Percentiles rank a stretch among this genome's conserved stretches.
Conservation (phyloP, 2,797 vertebrate species). For the Mastacembelus armatus region DNA sequence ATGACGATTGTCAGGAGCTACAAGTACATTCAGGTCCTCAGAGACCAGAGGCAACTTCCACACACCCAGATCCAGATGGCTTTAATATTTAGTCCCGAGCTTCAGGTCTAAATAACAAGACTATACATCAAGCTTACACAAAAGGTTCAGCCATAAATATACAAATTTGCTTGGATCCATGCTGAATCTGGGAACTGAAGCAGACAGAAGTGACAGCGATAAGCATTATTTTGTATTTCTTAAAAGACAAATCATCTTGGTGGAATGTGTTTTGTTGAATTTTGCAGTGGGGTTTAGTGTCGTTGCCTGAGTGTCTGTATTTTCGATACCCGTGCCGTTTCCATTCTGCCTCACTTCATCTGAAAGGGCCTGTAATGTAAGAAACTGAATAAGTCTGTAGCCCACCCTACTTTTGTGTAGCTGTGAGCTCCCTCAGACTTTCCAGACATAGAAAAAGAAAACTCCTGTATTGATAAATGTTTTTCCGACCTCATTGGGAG, state of each 20-base stretch:
- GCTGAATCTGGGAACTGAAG: conserved; percentile 1
- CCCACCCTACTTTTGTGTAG: conserved; percentile 50
- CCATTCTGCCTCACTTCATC: conserved; percentile 75
- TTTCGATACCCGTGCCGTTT: conserved; percentile 66
- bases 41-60: conserved; percentile 1
- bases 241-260: conserved; percentile 10
- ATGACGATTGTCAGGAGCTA: not conserved
- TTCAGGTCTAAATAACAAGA: conserved; percentile 25
- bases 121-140: conserved; percentile 7
- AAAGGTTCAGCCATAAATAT: conserved; percentile 34
- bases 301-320: conserved; percentile 66
- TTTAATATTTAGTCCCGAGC: conserved; percentile 37
- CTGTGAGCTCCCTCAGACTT: conserved; percentile 52
- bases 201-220: conserved; percentile 30
- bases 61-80: conserved; percentile 6
- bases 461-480: conserved; percentile 65
- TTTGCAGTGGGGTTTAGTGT: conserved; percentile 46
- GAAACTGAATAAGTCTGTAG: conserved; percentile 64
- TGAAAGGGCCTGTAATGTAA: conserved; percentile 66
- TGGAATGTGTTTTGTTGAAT: conserved; percentile 56
- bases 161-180: conserved; percentile 12
- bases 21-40: not conserved
- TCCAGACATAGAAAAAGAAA: conserved; percentile 53
- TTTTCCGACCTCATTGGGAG: conserved; percentile 51
- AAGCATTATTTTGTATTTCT: conserved; percentile 30